Conservation (phyloP, 2,888 invertebrate species). For the Chorisops tibialis region DNA sequence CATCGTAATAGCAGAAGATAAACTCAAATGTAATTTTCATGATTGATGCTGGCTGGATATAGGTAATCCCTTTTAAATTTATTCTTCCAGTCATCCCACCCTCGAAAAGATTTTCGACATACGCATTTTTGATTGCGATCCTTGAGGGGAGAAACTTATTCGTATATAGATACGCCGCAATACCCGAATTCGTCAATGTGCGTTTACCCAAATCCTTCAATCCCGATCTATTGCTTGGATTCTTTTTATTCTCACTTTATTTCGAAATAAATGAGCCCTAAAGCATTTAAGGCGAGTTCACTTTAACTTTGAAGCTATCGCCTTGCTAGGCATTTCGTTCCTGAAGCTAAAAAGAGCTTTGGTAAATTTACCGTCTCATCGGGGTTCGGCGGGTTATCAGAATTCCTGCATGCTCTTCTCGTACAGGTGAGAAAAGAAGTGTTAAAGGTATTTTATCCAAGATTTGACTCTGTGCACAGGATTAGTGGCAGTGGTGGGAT, state of each 20-base stretch:
- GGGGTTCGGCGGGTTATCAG: neutral
- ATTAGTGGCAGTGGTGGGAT: neutral
- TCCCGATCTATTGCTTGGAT: neutral
- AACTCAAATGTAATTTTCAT: too few relatives aligned
- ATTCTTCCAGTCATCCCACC: too few relatives aligned
- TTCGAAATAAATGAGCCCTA: conserved; percentile 13
- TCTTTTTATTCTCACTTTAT: conserved; percentile 15
- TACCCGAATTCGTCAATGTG: too few relatives aligned
- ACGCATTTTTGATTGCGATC: too few relatives aligned
- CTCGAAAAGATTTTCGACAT: too few relatives aligned
- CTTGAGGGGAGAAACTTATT: too few relatives aligned
- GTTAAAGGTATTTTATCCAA: conserved; percentile 10
- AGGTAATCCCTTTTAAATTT: too few relatives aligned
- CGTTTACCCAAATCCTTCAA: neutral
- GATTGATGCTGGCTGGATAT: too few relatives aligned
- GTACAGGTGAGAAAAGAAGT: neutral
- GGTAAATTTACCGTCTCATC: neutral
- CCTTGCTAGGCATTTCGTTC: neutral
- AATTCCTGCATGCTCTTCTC: neutral
- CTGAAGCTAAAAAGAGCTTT: neutral
- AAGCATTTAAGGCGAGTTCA: conserved; percentile 17
- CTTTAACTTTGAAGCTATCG: neutral
- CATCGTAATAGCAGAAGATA: too few relatives aligned
- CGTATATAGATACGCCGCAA: too few relatives aligned
- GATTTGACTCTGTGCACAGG: neutral